Conservation (phyloP, 1,140 invertebrate species). For the Trichonephila clavipes region DNA sequence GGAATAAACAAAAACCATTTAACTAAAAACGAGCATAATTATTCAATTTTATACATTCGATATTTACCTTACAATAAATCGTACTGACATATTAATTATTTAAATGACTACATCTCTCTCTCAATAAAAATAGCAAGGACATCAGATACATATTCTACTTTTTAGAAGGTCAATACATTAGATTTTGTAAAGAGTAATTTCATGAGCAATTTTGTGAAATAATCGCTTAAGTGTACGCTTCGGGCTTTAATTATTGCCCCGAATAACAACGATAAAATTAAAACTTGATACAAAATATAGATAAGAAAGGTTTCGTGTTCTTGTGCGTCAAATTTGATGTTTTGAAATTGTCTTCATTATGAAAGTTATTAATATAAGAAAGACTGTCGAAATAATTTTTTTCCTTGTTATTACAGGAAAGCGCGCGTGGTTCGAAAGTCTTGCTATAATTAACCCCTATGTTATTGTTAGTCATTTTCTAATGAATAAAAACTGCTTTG, state of each 20-base stretch:
- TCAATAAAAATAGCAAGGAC: neutral
- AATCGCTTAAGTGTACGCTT: neutral
- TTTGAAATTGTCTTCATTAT: neutral
- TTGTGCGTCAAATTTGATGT: neutral
- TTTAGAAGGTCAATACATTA: neutral
- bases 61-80: too few species aligned
- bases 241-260: neutral
- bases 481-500: neutral
- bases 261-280: neutral
- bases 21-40: too few species aligned
- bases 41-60: neutral
- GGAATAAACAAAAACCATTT: too few species aligned
- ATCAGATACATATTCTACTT: neutral
- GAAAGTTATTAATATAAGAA: neutral
- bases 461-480: neutral
- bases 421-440: neutral
- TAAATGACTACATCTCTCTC: neutral
- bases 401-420: slow-evolving; percentile 26
- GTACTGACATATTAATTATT: neutral
- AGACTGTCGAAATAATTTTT: neutral
- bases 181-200: neutral
- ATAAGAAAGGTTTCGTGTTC: neutral
- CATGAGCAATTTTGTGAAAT: neutral
- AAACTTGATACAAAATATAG: neutral
- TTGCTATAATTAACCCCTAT: neutral